phyloP scores from a whole-genome alignment of 1,140 invertebrate genomes.

The Saxidomus purpurata region DNA sequence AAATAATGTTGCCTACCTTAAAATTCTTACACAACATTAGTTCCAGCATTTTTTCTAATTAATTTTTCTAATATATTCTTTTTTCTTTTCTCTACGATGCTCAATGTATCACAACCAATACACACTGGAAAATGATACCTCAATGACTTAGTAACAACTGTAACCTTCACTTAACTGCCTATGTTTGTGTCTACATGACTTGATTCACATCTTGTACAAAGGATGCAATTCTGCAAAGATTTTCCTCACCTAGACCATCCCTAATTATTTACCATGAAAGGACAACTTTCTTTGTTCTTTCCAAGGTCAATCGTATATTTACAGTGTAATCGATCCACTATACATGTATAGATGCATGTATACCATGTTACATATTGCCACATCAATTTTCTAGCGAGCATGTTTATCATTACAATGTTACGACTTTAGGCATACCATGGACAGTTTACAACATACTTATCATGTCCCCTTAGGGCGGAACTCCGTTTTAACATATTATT shows the following conservation, averaged over 20 bases:
- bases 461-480: slow-evolving; percentile 32
- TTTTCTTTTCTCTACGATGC: no score
- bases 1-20: neutral
- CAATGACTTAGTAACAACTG: neutral
- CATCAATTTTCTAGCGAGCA: neutral
- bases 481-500: slow-evolving; percentile 7
- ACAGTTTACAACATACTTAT: slow-evolving; percentile 15
- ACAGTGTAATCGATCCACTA: neutral
- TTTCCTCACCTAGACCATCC: neutral
- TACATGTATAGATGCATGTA: neutral
- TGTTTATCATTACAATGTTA: neutral
- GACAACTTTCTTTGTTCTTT: neutral
- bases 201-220: neutral
- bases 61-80: neutral
- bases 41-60: slow-evolving; percentile 2
- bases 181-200: slow-evolving; percentile 3
- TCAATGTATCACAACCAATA: no score
- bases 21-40: slow-evolving; percentile 8
- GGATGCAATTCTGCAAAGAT: neutral
- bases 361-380: neutral
- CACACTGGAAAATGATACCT: neutral
- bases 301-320: neutral
- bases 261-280: neutral
- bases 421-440: neutral
- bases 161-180: neutral